phyloP scores from a whole-genome alignment of 2,113 vertebrate species.

The Saccopteryx bilineata region DNA sequence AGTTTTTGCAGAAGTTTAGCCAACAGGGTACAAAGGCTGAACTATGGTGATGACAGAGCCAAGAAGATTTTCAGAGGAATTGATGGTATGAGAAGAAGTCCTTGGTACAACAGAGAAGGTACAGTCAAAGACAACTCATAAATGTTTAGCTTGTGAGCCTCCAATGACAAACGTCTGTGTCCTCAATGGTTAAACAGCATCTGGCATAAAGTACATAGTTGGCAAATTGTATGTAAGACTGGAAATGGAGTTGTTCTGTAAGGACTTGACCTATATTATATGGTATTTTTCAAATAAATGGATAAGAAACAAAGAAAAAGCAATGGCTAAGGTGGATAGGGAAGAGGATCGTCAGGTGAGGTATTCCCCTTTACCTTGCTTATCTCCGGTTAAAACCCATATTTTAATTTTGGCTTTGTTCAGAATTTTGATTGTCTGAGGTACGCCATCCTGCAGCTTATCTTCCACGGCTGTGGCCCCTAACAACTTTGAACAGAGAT shows the following conservation, averaged over 20 bases:
- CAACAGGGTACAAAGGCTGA: neutral
- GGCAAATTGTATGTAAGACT: neutral
- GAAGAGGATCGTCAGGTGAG: neutral
- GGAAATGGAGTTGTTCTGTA: neutral
- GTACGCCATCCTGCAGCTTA: constrained; percentile 96
- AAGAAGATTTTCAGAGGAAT: constrained; percentile 15
- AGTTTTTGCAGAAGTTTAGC: neutral
- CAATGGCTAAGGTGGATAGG: neutral
- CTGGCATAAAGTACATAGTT: neutral
- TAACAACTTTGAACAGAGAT: constrained; percentile 87
- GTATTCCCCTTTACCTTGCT: constrained; percentile 91
- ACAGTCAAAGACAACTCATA: neutral
- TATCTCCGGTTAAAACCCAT: constrained; percentile 98
- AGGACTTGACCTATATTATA: neutral
- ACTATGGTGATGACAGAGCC: neutral
- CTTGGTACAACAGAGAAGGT: neutral
- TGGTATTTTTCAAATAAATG: constrained; percentile 22
- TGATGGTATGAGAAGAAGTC: neutral
- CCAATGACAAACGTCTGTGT: neutral
- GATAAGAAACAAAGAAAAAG: neutral
- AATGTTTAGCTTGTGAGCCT: constrained; percentile 3
- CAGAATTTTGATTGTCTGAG: constrained; percentile 94
- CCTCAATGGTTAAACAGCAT: neutral
- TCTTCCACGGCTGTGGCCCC: constrained; percentile 97
- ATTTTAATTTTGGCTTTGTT: constrained; percentile 96